Percentiles rank a stretch among this genome's conserved stretches.
These are phyloP conservation scores for Peribatodes rhomboidaria DNA, from an alignment of 2,888 invertebrate genomes.

Conservation along the genomic window DNA sequence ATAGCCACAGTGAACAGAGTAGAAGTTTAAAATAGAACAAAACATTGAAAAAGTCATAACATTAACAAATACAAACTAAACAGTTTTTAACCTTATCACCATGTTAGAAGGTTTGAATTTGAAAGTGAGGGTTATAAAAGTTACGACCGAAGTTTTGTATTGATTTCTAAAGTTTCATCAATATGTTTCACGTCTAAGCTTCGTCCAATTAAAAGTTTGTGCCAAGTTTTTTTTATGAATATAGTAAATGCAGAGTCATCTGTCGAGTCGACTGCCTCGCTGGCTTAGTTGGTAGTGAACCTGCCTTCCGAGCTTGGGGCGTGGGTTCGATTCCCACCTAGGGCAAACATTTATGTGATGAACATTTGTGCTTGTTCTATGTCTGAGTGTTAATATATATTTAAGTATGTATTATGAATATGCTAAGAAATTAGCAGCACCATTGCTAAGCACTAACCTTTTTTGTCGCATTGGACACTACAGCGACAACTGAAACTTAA, in stretches of 20 bases:
- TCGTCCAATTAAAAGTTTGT: constrained; percentile 31
- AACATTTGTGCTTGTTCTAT: too few relatives aligned
- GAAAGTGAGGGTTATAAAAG: background rate
- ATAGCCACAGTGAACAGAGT: constrained; percentile 33
- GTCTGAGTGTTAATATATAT: too few relatives aligned
- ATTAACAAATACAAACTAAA: background rate
- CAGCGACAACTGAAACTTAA: too few relatives aligned
- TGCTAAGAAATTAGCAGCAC: too few relatives aligned
- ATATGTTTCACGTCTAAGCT: constrained; percentile 21
- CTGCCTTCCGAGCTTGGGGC: too few relatives aligned
- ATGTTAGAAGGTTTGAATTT: constrained; percentile 1
- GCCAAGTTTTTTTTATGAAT: constrained; percentile 1
- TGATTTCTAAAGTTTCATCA: constrained; percentile 19
- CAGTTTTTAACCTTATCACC: background rate
- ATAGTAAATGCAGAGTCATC: constrained; percentile 11
- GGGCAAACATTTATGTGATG: too few relatives aligned
- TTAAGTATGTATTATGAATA: too few relatives aligned
- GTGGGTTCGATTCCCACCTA: too few relatives aligned
- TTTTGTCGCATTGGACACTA: too few relatives aligned
- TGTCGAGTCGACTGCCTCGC: too few relatives aligned
- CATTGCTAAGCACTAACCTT: too few relatives aligned
- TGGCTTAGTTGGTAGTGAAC: too few relatives aligned
- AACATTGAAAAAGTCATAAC: background rate
- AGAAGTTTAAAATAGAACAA: constrained; percentile 30
- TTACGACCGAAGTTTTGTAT: constrained; percentile 16